Conservation (phyloP, 2,888 invertebrate species). For the Chrysodeixis includens region DNA sequence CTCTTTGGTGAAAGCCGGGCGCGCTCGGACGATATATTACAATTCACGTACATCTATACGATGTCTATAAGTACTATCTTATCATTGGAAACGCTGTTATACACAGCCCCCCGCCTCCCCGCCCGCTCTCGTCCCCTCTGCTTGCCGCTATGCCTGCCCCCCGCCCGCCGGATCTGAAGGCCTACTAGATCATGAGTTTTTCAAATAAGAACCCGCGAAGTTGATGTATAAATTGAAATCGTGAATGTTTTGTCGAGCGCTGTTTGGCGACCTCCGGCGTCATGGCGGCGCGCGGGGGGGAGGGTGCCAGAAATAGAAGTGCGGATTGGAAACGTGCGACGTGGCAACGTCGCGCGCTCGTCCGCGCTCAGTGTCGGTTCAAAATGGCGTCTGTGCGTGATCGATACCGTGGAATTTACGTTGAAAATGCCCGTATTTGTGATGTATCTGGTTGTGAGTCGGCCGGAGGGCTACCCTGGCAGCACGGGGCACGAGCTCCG, state of each 20-base stretch:
- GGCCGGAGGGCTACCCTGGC: constrained; percentile 83
- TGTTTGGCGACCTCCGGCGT: constrained; percentile 81
- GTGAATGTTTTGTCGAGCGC: constrained; percentile 83
- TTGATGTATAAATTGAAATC: constrained; percentile 71
- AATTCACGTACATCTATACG: constrained; percentile 68
- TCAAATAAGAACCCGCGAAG: constrained; percentile 71
- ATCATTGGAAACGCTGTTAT: constrained; percentile 74
- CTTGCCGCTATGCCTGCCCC: constrained; percentile 16
- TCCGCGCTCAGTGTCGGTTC: constrained; percentile 85
- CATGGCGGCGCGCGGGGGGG: constrained; percentile 65
- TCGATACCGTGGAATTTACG: constrained; percentile 87
- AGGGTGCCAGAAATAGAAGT: constrained; percentile 86
- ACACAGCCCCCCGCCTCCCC: constrained; percentile 55
- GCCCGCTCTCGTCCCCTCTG: constrained; percentile 36
- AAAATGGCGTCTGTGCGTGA: constrained; percentile 89
- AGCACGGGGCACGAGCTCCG: constrained; percentile 78
- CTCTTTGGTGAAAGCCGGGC: constrained; percentile 85
- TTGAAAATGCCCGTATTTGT: constrained; percentile 85
- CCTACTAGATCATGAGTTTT: constrained; percentile 78
- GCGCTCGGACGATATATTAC: constrained; percentile 70
- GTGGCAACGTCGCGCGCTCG: constrained; percentile 87
- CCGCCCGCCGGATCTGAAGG: constrained; percentile 52
- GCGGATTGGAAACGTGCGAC: constrained; percentile 83
- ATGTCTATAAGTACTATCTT: constrained; percentile 76
- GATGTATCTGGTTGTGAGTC: constrained; percentile 86